These are phyloP conservation scores for Cherax destructor DNA, from an alignment of 1,140 invertebrate genomes.

Conservation along the genomic window DNA sequence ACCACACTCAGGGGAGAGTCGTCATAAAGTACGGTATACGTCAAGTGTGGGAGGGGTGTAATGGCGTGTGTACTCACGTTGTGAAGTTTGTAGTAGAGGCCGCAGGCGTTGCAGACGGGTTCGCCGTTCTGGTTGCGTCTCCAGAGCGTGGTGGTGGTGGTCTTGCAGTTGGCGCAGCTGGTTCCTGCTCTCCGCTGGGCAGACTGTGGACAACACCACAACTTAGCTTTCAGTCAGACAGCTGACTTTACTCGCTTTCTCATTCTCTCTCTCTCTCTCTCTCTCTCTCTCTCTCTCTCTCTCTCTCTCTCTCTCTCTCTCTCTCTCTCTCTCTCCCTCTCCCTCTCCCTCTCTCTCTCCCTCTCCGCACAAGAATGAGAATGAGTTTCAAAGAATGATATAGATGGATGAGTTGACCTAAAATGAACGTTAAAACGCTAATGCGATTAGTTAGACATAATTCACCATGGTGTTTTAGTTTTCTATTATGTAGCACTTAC, in stretches of 20 bases:
- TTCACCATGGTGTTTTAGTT: too few relatives aligned
- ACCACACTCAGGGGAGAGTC: too few relatives aligned
- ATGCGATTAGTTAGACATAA: too few relatives aligned
- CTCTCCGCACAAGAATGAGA: too few relatives aligned
- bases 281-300: slow-evolving; percentile 13
- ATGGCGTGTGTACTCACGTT: slow-evolving; percentile 82
- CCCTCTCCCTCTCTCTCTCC: neutral
- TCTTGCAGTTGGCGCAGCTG: slow-evolving; percentile 97
- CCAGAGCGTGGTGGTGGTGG: slow-evolving; percentile 96
- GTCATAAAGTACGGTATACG: too few relatives aligned
- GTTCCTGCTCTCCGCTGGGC: slow-evolving; percentile 84
- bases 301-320: neutral
- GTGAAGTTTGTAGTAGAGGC: slow-evolving; percentile 97
- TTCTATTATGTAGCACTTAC: too few relatives aligned
- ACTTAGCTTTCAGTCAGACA: too few relatives aligned
- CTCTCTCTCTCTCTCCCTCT: slow-evolving; percentile 14
- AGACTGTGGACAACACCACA: neutral
- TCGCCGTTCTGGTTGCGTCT: slow-evolving; percentile 97
- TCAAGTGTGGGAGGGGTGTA: too few relatives aligned
- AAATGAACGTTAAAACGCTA: too few relatives aligned
- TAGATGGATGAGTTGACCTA: too few relatives aligned
- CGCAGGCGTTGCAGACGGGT: slow-evolving; percentile 98
- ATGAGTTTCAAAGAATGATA: too few relatives aligned
- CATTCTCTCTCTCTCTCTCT: slow-evolving; percentile 15
- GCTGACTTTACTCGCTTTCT: neutral